Conservation (phyloP, 2,888 invertebrate species). For the Antheraea assamensis region DNA sequence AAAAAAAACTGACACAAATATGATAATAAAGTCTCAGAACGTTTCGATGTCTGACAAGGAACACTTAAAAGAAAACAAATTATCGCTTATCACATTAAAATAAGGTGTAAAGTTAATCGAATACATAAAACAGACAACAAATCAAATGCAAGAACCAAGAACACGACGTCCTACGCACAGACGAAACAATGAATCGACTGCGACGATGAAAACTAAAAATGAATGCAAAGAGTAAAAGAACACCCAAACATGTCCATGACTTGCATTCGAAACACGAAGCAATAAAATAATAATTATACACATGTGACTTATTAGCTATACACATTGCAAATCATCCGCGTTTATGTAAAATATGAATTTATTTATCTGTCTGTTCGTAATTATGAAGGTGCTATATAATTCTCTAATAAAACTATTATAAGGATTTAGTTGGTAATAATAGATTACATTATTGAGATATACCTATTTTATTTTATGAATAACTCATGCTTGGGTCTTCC, state of each 20-base stretch:
- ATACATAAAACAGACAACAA: slow-evolving; percentile 45
- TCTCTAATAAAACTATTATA: background rate
- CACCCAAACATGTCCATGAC: slow-evolving; percentile 70
- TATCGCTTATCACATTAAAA: slow-evolving; percentile 35
- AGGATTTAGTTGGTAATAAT: background rate
- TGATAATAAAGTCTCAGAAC: slow-evolving; percentile 38
- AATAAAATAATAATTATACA: slow-evolving; percentile 81
- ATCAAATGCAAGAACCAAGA: slow-evolving; percentile 48
- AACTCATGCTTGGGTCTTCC: no score
- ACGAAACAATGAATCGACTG: slow-evolving; percentile 55
- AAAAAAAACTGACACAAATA: slow-evolving; percentile 34
- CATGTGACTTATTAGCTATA: slow-evolving; percentile 78
- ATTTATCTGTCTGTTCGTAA: background rate
- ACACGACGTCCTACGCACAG: slow-evolving; percentile 60
- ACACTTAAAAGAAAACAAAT: slow-evolving; percentile 30
- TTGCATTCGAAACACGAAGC: slow-evolving; percentile 68
- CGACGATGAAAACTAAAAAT: slow-evolving; percentile 53
- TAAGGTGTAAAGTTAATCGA: slow-evolving; percentile 48
- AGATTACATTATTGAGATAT: background rate
- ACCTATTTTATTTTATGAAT: no score
- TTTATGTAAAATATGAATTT: background rate
- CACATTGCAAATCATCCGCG: slow-evolving; percentile 3
- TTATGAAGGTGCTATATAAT: background rate
- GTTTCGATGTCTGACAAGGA: slow-evolving; percentile 38
- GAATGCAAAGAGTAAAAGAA: slow-evolving; percentile 52